Base-by-base conservation (phyloP, 2,113 vertebrate species). In the Dasyurus viverrinus region DNA sequence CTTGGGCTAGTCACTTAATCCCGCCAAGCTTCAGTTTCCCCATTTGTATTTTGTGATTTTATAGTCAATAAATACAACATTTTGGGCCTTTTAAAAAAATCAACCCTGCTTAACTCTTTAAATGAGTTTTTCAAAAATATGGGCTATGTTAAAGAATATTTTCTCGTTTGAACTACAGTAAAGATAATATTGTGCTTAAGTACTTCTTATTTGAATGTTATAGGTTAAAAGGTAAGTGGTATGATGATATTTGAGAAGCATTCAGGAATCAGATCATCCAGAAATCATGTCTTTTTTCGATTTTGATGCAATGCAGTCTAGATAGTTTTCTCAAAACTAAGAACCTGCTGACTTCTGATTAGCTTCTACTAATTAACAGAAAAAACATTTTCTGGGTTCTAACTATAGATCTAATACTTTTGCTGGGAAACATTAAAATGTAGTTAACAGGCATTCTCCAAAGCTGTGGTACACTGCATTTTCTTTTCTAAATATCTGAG, bases 271-370 rank as follows among this genome's bases (percentile, higher is more conserved):
- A 97, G 96, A 97, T 94, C 90, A 92, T 10, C 93, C 54, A 96
- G 0, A 89, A 54, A 46, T 53, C 30, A 26, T 46, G 8, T 97
- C 97, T 95, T 96, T 97, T 97, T 98, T 98, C 91, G 55, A 89
- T 92, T 96, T 96, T 95, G 95, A 97, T 96, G 98, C 97, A 98
- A 94, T 98, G 98, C 98, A 94, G 98, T 98, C 94, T 94, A 92
- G 94, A 92, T 95, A 92, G 97, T 97, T 98, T 97, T 97, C 97
- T 97, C 91, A 55, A 96, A 97, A 96, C 94, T 93, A 96, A 93
- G 96, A 60, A 96, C 95, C 93, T 97, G 95, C 98, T 98, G 89
- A 95, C 94, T 54, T 47, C 95, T 53, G 91, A 96, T 93, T 92
- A 19, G 95, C 50, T 52, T 52, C 50, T 52, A 10, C 97, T 95